These are phyloP conservation scores for Coremacera marginata DNA, from an alignment of 2,888 invertebrate genomes.

Conservation along the genomic window DNA sequence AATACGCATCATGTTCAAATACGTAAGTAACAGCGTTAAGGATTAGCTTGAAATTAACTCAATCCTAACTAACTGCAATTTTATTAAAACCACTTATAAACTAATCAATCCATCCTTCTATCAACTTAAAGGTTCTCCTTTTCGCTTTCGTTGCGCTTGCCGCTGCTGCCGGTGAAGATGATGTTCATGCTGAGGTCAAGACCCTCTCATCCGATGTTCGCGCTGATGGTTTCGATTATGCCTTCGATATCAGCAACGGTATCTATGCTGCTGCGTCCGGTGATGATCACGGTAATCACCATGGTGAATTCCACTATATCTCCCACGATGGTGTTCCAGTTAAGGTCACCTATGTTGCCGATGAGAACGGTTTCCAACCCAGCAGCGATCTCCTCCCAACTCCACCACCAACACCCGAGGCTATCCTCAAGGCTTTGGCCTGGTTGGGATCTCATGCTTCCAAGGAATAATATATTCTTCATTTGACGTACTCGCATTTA, in stretches of 20 bases:
- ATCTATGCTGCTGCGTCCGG: conserved; percentile 52
- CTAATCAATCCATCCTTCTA: conserved; percentile 3
- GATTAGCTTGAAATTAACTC: background rate
- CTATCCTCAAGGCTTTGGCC: conserved; percentile 63
- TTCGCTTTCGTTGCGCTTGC: conserved; percentile 53
- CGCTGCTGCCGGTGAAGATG: conserved; percentile 47
- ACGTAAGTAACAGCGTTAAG: conserved; percentile 38
- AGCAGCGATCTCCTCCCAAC: conserved; percentile 49
- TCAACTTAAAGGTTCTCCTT: conserved; percentile 38
- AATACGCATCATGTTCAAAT: conserved; percentile 49
- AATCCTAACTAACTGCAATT: background rate
- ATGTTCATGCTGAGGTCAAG: conserved; percentile 46
- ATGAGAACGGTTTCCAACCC: conserved; percentile 61
- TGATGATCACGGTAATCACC: conserved; percentile 59
- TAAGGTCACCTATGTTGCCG: conserved; percentile 56
- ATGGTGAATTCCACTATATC: conserved; percentile 58
- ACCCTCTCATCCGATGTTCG: conserved; percentile 51
- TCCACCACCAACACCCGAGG: conserved; percentile 52
- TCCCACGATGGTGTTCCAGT: conserved; percentile 61
- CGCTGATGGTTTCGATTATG: conserved; percentile 57
- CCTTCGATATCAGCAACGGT: conserved; percentile 57
- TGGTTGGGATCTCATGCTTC: conserved; percentile 70
- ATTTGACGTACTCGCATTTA: background rate
- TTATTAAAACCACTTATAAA: background rate
- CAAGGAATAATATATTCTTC: conserved; percentile 34